Conservation (phyloP, 2,888 invertebrate species). For the Pseudococcus jackbeardsleyi region DNA sequence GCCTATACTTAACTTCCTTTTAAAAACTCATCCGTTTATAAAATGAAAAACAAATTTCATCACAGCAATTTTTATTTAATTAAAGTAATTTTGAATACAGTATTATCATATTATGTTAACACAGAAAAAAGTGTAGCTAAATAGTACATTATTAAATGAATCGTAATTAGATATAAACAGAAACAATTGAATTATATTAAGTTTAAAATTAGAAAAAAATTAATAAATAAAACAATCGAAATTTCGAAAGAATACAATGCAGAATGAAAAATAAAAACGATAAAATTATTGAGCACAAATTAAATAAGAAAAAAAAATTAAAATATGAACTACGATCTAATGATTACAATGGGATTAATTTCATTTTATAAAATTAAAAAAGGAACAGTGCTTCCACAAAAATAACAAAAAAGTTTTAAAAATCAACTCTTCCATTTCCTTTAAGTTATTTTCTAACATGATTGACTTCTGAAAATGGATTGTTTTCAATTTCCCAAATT, state of each 20-base stretch:
- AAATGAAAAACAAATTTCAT: slow-evolving; percentile 40
- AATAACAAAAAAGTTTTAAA: slow-evolving; percentile 32
- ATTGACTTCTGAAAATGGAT: neutral
- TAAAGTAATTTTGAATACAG: slow-evolving; percentile 57
- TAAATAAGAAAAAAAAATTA: slow-evolving; percentile 51
- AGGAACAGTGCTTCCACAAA: slow-evolving; percentile 58
- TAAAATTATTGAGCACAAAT: slow-evolving; percentile 61
- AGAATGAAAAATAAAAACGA: slow-evolving; percentile 47
- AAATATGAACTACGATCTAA: slow-evolving; percentile 46
- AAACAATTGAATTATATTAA: slow-evolving; percentile 55
- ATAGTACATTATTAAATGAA: slow-evolving; percentile 59
- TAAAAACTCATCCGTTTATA: neutral
- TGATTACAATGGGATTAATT: slow-evolving; percentile 53
- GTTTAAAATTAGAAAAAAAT: slow-evolving; percentile 36
- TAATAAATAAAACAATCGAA: slow-evolving; percentile 46
- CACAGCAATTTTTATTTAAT: slow-evolving; percentile 62
- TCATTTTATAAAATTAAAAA: slow-evolving; percentile 59
- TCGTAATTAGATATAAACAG: slow-evolving; percentile 37
- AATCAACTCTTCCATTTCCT: neutral
- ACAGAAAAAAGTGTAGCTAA: slow-evolving; percentile 63
- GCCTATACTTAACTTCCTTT: too few relatives aligned
- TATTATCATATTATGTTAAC: slow-evolving; percentile 59
- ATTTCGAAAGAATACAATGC: slow-evolving; percentile 33
- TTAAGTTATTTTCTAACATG: neutral
- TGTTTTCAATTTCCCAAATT: neutral